A percentile compares a stretch with the other conserved stretches of the same genome.
Evolutionary conservation across 1,140 invertebrate species (phyloP).

Genomic region (Drosophila pachea): DNA sequence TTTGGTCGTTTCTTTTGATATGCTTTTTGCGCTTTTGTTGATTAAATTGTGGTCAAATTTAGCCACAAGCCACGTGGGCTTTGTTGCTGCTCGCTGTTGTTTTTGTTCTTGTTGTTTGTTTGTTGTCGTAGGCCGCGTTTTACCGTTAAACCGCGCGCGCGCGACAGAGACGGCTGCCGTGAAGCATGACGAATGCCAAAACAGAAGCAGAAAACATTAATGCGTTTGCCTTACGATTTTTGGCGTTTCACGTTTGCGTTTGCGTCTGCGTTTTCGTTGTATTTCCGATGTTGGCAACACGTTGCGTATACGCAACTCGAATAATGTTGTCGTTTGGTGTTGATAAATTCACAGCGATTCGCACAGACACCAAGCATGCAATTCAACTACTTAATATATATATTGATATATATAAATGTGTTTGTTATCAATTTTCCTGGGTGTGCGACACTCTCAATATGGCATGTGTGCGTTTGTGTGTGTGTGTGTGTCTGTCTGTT

Average conservation of each 20-base stretch:
- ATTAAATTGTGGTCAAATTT: slow-evolving; percentile 26
- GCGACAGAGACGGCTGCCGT: slow-evolving; percentile 21
- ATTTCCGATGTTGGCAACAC: slow-evolving; percentile 3
- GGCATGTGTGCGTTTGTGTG: background rate
- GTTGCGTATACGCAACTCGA: slow-evolving; percentile 30
- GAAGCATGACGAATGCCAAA: slow-evolving; percentile 23
- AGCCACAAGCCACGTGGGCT: slow-evolving; percentile 20
- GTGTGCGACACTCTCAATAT: slow-evolving; percentile 15
- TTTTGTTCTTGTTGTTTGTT: slow-evolving; percentile 27
- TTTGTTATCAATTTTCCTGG: slow-evolving; percentile 37
- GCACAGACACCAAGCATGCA: slow-evolving; percentile 5
- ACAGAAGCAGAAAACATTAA: slow-evolving; percentile 8
- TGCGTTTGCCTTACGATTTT: slow-evolving; percentile 8
- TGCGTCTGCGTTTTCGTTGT: background rate
- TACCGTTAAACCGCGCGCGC: slow-evolving; percentile 28
- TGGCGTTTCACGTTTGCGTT: slow-evolving; percentile 4
- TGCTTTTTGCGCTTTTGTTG: slow-evolving; percentile 11
- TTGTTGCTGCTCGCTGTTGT: background rate
- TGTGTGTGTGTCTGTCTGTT: slow-evolving; percentile 24
- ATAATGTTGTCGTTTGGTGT: too few relatives aligned
- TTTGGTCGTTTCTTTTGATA: background rate
- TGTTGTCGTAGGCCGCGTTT: slow-evolving; percentile 42
- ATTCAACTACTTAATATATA: slow-evolving; percentile 16
- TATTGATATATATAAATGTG: slow-evolving; percentile 14
- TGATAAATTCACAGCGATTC: too few relatives aligned